These are phyloP conservation scores for Puntigrus tetrazona DNA, from an alignment of 2,113 vertebrate species.

Conservation along the genomic window DNA sequence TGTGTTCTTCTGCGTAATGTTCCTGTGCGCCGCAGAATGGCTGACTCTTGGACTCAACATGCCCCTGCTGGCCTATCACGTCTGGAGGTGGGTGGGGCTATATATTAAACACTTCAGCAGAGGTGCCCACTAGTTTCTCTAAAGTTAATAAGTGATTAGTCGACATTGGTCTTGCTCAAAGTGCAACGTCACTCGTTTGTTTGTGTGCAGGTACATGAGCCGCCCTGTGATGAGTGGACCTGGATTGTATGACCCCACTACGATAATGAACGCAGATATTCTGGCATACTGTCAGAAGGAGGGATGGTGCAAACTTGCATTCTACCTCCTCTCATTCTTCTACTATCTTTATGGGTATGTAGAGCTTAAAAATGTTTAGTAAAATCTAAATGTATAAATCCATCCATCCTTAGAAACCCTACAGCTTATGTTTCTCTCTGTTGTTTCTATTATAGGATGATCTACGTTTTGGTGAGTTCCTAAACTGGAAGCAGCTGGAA, in stretches of 20 bases:
- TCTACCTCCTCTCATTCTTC: slow-evolving; percentile 99
- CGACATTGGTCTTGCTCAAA: background rate
- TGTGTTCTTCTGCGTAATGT: slow-evolving; percentile 99
- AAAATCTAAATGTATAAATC: too few relatives aligned
- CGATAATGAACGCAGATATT: slow-evolving; percentile 99
- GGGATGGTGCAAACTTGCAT: slow-evolving; percentile 99
- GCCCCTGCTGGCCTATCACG: slow-evolving; percentile 95
- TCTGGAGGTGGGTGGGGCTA: slow-evolving; percentile 86
- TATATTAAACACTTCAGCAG: background rate
- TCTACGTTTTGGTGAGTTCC: slow-evolving; percentile 99
- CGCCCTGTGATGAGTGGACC: slow-evolving; percentile 97
- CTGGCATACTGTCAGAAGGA: slow-evolving; percentile 99
- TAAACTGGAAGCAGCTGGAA: slow-evolving; percentile 70
- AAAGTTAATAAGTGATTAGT: background rate
- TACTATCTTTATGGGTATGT: slow-evolving; percentile 98
- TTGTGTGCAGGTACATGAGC: slow-evolving; percentile 86
- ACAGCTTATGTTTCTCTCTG: background rate
- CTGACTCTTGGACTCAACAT: slow-evolving; percentile 96
- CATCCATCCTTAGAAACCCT: too few relatives aligned
- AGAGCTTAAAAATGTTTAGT: background rate
- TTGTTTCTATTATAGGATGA: slow-evolving; percentile 83
- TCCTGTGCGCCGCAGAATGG: slow-evolving; percentile 98
- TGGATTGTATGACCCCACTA: slow-evolving; percentile 96
- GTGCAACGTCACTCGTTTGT: background rate
- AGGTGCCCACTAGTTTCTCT: background rate